phyloP scores from a whole-genome alignment of 2,888 invertebrate genomes.

The Melanostoma mellinum region DNA sequence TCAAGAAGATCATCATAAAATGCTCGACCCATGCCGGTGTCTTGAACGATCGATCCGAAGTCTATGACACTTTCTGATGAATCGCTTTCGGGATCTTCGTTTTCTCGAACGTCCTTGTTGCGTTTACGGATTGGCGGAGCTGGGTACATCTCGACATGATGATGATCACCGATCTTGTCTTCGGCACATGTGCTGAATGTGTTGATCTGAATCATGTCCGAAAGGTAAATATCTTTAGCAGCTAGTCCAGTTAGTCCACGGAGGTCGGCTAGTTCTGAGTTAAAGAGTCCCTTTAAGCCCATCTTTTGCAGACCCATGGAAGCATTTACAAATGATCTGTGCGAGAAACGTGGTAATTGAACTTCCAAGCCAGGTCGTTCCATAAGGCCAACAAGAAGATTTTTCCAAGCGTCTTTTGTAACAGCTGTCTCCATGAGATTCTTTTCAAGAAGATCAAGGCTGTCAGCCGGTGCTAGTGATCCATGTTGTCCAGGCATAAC shows the following conservation, averaged over 20 bases:
- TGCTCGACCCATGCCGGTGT: slow-evolving; percentile 85
- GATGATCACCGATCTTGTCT: slow-evolving; percentile 87
- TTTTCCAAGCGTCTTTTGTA: slow-evolving; percentile 88
- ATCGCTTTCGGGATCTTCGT: slow-evolving; percentile 77
- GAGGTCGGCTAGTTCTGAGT: slow-evolving; percentile 89
- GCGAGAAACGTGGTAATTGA: slow-evolving; percentile 92
- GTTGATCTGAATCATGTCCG: slow-evolving; percentile 92
- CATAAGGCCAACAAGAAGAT: slow-evolving; percentile 88
- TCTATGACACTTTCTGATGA: slow-evolving; percentile 79
- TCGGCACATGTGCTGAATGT: slow-evolving; percentile 93
- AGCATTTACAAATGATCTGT: slow-evolving; percentile 91
- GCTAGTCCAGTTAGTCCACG: slow-evolving; percentile 90
- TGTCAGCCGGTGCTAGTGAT: slow-evolving; percentile 90
- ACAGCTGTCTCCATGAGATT: slow-evolving; percentile 87
- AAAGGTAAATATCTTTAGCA: slow-evolving; percentile 90
- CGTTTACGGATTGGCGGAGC: slow-evolving; percentile 85
- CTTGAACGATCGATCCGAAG: slow-evolving; percentile 82
- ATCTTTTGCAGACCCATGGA: slow-evolving; percentile 90
- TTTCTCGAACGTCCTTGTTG: slow-evolving; percentile 79
- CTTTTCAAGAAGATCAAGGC: slow-evolving; percentile 88
- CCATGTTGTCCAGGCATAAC: slow-evolving; percentile 94
- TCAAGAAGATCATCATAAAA: slow-evolving; percentile 87
- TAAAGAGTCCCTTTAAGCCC: slow-evolving; percentile 91
- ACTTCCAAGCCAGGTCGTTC: slow-evolving; percentile 90
- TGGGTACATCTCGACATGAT: slow-evolving; percentile 92